phyloP scores from a whole-genome alignment of 2,797 vertebrate genomes.

The Amazonetta brasiliensis region DNA sequence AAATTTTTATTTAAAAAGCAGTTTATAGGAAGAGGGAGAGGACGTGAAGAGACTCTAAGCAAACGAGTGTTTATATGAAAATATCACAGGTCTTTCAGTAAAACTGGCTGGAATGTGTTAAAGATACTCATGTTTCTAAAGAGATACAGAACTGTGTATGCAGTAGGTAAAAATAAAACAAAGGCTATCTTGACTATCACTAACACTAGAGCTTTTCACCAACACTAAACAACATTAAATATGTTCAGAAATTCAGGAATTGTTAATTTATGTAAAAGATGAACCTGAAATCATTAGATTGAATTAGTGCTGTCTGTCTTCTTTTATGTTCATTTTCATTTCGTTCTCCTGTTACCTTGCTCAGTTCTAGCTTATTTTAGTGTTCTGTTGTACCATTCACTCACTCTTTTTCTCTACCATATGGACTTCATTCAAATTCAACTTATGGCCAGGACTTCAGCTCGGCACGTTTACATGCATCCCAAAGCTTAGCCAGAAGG shows the following conservation, averaged over 20 bases:
- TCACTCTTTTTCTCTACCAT: neutral
- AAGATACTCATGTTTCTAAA: slow-evolving; percentile 10
- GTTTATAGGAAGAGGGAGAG: neutral
- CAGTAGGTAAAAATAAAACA: neutral
- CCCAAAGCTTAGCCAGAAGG: slow-evolving; percentile 13
- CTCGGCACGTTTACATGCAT: neutral
- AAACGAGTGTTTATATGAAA: neutral
- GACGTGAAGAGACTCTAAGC: neutral
- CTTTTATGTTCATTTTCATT: neutral
- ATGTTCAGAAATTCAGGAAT: neutral
- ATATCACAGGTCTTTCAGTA: neutral
- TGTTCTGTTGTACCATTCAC: neutral
- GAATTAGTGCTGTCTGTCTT: neutral
- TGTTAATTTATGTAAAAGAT: neutral
- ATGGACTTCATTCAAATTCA: neutral
- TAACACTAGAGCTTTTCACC: neutral
- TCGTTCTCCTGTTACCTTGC: neutral
- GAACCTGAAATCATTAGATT: neutral
- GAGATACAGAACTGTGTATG: neutral
- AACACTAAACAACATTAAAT: neutral
- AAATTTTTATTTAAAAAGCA: neutral
- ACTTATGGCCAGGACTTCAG: neutral
- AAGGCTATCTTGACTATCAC: neutral
- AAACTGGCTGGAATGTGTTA: neutral
- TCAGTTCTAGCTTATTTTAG: neutral